phyloP scores from a whole-genome alignment of 2,797 vertebrate species.

The Enteromius thamalakanensis region DNA sequence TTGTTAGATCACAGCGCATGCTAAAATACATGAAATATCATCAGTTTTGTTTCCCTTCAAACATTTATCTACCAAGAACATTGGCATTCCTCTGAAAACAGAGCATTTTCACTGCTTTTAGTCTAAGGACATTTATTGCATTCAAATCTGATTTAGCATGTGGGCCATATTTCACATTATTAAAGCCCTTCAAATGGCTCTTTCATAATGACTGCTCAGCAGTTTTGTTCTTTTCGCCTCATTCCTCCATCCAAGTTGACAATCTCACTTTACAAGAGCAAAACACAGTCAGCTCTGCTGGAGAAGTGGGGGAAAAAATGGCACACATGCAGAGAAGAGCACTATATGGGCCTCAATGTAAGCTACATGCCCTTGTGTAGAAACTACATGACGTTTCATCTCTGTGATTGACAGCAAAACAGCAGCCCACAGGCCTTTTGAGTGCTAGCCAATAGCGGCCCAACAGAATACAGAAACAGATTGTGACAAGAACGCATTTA shows the following conservation, averaged over 20 bases:
- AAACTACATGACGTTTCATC: slow-evolving; percentile 34
- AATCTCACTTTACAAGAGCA: background rate
- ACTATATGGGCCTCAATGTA: background rate
- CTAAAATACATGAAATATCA: background rate
- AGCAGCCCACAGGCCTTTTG: slow-evolving; percentile 24
- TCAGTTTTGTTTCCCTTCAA: background rate
- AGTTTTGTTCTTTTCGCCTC: slow-evolving; percentile 12
- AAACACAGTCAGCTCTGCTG: slow-evolving; percentile 11
- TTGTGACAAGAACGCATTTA: slow-evolving; percentile 4
- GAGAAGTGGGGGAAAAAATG: slow-evolving; percentile 12
- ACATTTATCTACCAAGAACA: background rate
- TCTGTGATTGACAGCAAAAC: slow-evolving; percentile 43
- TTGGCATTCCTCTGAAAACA: background rate
- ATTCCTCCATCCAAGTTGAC: slow-evolving; percentile 14
- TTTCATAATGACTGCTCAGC: slow-evolving; percentile 32
- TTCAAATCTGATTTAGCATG: slow-evolving; percentile 26
- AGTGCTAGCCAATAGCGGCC: slow-evolving; percentile 23
- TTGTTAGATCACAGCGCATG: slow-evolving; percentile 13
- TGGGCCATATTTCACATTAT: slow-evolving; percentile 36
- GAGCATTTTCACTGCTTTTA: slow-evolving; percentile 3
- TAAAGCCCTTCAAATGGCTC: slow-evolving; percentile 39
- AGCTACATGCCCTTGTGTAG: slow-evolving; percentile 22
- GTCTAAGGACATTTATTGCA: slow-evolving; percentile 1
- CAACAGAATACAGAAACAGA: slow-evolving; percentile 5
- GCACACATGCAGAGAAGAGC: background rate